These are phyloP conservation scores for Bubo scandiacus DNA, from an alignment of 2,113 vertebrate species.

Conservation along the genomic window DNA sequence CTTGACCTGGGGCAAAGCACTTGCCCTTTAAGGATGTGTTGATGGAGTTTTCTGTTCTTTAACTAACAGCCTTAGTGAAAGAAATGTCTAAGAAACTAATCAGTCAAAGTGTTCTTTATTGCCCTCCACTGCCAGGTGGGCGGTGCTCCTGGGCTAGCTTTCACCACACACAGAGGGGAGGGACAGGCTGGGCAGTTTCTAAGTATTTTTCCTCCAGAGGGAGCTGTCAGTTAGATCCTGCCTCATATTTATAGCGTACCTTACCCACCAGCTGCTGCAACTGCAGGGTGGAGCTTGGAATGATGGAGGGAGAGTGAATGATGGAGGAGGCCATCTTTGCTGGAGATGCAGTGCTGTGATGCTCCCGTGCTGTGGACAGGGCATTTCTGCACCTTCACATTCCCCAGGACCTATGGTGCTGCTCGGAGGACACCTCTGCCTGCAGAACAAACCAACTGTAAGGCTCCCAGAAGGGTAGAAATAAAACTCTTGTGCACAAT, in stretches of 20 bases:
- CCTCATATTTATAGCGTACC: rapidly evolving
- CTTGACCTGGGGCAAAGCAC: background rate
- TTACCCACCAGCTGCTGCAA: background rate
- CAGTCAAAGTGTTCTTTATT: background rate
- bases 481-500: background rate
- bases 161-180: rapidly evolving
- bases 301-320: background rate
- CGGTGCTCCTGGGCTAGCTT: rapidly evolving
- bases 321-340: background rate
- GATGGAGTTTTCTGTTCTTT: background rate
- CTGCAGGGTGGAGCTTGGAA: background rate
- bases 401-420: background rate
- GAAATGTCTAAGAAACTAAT: background rate
- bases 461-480: background rate
- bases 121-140: background rate
- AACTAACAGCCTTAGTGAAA: background rate
- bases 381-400: background rate
- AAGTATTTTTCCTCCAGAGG: rapidly evolving
- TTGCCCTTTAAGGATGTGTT: background rate
- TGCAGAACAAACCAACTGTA: background rate
- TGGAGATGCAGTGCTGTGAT: background rate
- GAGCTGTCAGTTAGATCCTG: background rate
- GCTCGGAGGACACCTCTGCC: background rate
- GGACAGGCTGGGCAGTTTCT: background rate
- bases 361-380: rapidly evolving